Conservation (phyloP, 2,113 vertebrate genomes). For the Riparia riparia region DNA sequence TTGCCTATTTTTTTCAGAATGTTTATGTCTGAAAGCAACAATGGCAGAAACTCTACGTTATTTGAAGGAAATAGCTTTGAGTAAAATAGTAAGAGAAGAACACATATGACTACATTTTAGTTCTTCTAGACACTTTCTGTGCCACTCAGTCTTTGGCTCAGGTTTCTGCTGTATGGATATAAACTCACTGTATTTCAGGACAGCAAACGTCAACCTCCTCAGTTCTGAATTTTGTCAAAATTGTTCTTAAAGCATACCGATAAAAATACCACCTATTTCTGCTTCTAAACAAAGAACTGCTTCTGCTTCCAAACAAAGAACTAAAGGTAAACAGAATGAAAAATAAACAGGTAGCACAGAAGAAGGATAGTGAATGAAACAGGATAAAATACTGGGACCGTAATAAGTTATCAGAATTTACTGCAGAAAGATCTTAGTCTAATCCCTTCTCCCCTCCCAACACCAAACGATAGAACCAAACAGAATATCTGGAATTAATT, state of each 20-base stretch:
- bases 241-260: background rate
- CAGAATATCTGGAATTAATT: background rate
- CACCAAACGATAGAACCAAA: background rate
- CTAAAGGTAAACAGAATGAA: background rate
- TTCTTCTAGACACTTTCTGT: background rate
- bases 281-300: background rate
- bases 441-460: accelerated
- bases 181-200: background rate
- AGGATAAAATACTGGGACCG: background rate
- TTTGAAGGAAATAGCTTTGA: background rate
- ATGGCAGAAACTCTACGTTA: background rate
- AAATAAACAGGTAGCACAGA: background rate
- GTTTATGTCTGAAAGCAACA: slow-evolving; percentile 36
- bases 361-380: background rate
- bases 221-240: background rate
- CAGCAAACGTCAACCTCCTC: background rate
- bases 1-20: slow-evolving; percentile 36
- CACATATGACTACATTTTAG: background rate
- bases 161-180: background rate
- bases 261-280: background rate
- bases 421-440: background rate
- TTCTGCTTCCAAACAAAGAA: background rate
- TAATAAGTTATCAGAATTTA: background rate
- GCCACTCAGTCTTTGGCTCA: background rate
- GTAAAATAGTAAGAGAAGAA: background rate